These are phyloP conservation scores for Drosophila sturtevanti DNA, from an alignment of 1,140 invertebrate genomes.

Conservation along the genomic window DNA sequence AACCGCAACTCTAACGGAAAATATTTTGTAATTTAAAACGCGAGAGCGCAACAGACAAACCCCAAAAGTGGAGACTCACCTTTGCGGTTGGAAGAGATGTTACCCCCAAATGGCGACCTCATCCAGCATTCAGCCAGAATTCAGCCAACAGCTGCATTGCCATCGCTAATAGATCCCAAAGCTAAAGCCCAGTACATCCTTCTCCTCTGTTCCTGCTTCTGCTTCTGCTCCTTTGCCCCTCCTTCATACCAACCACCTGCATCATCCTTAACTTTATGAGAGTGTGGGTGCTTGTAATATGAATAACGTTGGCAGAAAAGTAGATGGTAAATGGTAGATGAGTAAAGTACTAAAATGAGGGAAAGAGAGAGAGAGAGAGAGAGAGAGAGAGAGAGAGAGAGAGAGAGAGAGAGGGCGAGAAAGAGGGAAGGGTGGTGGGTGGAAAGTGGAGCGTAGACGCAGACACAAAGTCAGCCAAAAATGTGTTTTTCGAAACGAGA, in stretches of 20 bases:
- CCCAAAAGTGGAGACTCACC: conserved; percentile 36
- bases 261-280: not conserved
- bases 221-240: too few species aligned
- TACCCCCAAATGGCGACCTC: conserved; percentile 15
- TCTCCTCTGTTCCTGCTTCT: too few species aligned
- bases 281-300: not conserved
- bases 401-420: too few species aligned
- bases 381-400: not conserved
- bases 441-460: too few species aligned
- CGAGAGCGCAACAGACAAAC: conserved; percentile 31
- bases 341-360: not conserved
- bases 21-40: conserved; percentile 69
- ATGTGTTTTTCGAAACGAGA: conserved; percentile 62
- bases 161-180: conserved; percentile 63
- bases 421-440: too few species aligned
- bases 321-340: conserved; percentile 4
- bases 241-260: not conserved
- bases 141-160: conserved; percentile 38
- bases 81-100: conserved; percentile 40
- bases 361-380: not conserved
- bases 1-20: conserved; percentile 58
- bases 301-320: conserved; percentile 7
- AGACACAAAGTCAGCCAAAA: conserved; percentile 54
- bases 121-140: not conserved
- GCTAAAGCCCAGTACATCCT: conserved; percentile 32